Conservation (phyloP, 2,888 invertebrate species). For the Pecten maximus region DNA sequence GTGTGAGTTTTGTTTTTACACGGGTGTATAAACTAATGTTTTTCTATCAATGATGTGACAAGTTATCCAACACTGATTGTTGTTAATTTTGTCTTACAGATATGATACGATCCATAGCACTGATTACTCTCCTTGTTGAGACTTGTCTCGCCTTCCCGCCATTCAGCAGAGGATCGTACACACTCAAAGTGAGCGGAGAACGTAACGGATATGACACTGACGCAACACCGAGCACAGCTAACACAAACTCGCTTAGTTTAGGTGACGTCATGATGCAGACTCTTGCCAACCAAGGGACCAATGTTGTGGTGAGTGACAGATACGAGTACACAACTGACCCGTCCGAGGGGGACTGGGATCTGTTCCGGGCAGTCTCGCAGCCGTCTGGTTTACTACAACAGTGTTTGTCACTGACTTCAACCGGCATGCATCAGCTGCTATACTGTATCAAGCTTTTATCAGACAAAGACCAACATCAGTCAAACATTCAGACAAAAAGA, state of each 20-base stretch:
- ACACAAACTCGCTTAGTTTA: background rate
- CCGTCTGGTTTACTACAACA: background rate
- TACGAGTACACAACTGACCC: background rate
- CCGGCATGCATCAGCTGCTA: background rate
- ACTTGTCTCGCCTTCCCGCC: constrained; percentile 7
- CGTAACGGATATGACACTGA: background rate
- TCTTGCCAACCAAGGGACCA: background rate
- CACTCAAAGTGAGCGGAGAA: background rate
- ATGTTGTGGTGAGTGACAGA: background rate
- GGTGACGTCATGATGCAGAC: constrained; percentile 17
- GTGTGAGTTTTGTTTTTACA: too few relatives aligned
- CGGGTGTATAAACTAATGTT: too few relatives aligned
- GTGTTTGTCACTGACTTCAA: background rate
- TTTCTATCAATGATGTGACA: too few relatives aligned
- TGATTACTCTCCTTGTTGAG: background rate
- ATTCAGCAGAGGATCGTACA: background rate
- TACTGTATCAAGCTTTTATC: background rate
- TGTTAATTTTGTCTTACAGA: background rate
- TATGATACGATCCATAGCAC: background rate
- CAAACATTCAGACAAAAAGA: background rate
- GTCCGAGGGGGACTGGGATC: background rate
- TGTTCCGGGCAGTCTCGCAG: background rate
- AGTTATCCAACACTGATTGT: background rate
- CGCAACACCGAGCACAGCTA: background rate
- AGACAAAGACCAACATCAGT: background rate